These are phyloP conservation scores for Crematogaster levior DNA, from an alignment of 2,888 invertebrate genomes.

Conservation along the genomic window DNA sequence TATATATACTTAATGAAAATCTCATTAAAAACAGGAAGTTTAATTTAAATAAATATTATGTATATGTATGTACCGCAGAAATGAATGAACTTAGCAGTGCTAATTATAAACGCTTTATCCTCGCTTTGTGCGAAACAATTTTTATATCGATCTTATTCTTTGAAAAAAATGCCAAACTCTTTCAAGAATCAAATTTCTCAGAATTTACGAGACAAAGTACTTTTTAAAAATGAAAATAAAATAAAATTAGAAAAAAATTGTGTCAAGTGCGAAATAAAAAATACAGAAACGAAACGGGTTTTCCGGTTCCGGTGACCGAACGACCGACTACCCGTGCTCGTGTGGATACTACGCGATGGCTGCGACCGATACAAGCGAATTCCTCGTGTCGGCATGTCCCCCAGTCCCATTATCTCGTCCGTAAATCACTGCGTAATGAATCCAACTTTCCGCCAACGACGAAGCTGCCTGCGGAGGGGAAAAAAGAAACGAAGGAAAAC, in stretches of 20 bases:
- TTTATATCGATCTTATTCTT: neutral
- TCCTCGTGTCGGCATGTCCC: conserved; percentile 7
- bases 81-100: conserved; percentile 4
- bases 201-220: neutral
- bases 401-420: conserved; percentile 20
- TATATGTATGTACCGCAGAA: neutral
- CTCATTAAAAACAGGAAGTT: neutral
- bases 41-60: neutral
- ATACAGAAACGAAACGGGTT: neutral
- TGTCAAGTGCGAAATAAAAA: neutral
- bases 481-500: neutral
- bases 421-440: conserved; percentile 48
- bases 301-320: conserved; percentile 16
- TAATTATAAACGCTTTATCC: conserved; percentile 14
- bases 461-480: conserved; percentile 26
- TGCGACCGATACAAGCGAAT: conserved; percentile 27
- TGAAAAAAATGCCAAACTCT: neutral
- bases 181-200: neutral
- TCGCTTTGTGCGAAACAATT: neutral
- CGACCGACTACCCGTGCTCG: neutral
- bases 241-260: neutral
- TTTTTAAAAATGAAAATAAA: neutral
- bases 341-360: neutral
- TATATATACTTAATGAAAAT: neutral
- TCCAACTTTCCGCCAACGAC: conserved; percentile 35